Evolutionary conservation across 2,113 vertebrate species (phyloP).

Genomic region (Morone chrysops): DNA sequence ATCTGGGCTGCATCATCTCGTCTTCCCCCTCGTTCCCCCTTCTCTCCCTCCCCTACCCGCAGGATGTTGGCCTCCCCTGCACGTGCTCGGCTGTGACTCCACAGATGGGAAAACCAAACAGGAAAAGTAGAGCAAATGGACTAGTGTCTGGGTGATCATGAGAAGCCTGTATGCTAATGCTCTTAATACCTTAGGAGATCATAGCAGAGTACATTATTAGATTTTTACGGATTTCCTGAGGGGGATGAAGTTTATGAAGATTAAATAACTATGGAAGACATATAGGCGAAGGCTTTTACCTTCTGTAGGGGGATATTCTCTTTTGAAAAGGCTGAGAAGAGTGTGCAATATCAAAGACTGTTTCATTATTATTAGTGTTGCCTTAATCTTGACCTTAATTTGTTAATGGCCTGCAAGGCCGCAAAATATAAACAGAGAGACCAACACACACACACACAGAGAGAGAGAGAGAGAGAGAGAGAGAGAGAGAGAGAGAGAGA

Average conservation of each 20-base stretch:
- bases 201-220: conserved; percentile 43
- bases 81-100: conserved; percentile 65
- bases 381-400: conserved; percentile 46
- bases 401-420: conserved; percentile 33
- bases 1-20: conserved; percentile 69
- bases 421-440: not conserved
- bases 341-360: conserved; percentile 6
- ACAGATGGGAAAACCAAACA: conserved; percentile 68
- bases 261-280: conserved; percentile 40
- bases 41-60: conserved; percentile 32
- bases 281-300: conserved; percentile 1
- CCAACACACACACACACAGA: too few relatives aligned
- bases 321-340: conserved; percentile 1
- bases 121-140: conserved; percentile 75
- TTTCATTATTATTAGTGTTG: conserved; percentile 7
- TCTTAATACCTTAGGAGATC: conserved; percentile 66
- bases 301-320: conserved; percentile 1
- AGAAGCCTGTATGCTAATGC: conserved; percentile 64
- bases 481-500: not conserved
- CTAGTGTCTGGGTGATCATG: conserved; percentile 48
- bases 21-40: conserved; percentile 26
- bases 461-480: not conserved
- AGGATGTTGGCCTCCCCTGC: conserved; percentile 52
- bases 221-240: conserved; percentile 14
- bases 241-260: conserved; percentile 42